Conservation (phyloP, 2,113 vertebrate genomes). For the Asarcornis scutulata region DNA sequence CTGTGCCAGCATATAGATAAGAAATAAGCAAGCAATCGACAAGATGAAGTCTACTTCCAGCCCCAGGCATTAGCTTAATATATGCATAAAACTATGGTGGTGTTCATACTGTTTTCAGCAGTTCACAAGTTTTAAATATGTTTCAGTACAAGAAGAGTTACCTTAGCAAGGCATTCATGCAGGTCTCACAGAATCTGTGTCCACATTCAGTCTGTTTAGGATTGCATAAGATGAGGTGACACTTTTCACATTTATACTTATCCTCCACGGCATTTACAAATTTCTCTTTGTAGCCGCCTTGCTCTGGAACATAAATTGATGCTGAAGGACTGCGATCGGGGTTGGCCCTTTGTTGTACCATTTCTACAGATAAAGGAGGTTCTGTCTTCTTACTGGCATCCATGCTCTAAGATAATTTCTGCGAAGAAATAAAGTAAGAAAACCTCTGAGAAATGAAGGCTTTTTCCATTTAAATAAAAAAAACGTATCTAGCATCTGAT, state of each 20-base stretch:
- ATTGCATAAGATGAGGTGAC: slow-evolving; percentile 90
- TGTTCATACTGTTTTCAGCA: not conserved
- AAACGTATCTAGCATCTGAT: not conserved
- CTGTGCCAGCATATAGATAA: not conserved
- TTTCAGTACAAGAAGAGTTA: slow-evolving; percentile 1
- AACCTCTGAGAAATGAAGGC: not conserved
- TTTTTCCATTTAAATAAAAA: not conserved
- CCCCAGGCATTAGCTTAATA: not conserved
- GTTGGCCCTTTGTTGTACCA: slow-evolving; percentile 77
- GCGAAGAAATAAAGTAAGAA: not conserved
- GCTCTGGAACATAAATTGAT: slow-evolving; percentile 80
- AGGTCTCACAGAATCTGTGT: slow-evolving; percentile 95
- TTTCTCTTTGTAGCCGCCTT: slow-evolving; percentile 91
- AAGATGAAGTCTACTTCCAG: not conserved
- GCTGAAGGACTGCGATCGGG: slow-evolving; percentile 72
- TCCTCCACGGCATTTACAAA: slow-evolving; percentile 90
- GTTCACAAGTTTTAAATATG: not conserved
- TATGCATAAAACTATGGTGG: not conserved
- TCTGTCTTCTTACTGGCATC: slow-evolving; percentile 81
- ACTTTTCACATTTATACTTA: slow-evolving; percentile 96
- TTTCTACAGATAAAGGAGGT: slow-evolving; percentile 67
- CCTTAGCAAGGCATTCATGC: slow-evolving; percentile 85
- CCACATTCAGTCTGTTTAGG: slow-evolving; percentile 96
- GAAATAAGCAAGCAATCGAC: not conserved
- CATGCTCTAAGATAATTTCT: slow-evolving; percentile 74